Base-by-base conservation (phyloP, 1,140 invertebrate species). In the Heliconius nattereri region DNA sequence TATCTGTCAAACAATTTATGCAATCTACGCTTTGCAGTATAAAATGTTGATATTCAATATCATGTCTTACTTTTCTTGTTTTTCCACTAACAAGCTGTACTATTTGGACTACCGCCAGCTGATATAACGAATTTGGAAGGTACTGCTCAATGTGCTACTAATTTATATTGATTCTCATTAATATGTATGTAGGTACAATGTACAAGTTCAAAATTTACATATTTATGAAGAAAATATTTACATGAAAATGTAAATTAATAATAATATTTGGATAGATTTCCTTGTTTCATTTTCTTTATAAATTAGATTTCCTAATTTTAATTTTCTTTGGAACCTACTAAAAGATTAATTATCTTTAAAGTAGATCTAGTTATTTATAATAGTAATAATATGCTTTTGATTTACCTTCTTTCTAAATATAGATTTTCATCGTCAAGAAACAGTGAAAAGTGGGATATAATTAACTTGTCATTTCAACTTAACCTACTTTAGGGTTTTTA, bases 21-120 rank as follows among this genome's bases (percentile, higher is more conserved):
- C 71, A 72, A 19, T 72, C 13, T 23, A 26, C 60, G 60, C 26
- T 29, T 66, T 66, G 60, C 60, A 66, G 60, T 66, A 26, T 29
- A 66, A 66, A 29, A 23, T 3, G 29, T 66, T 66, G 54, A 66
- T 66, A 66, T 66, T 66, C 60, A 66, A 66, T 66, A 66, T 66
- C 60, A 66, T 66, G n/a, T 66, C 60, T 66, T 66, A 66, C 13
- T 26, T 66, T 66, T 66, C 60, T 66, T 66, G 60, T 66, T 66
- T 66, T 66, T 66, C 60, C 60, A 66, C 60, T 66, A 66, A 66
- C 60, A 66, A 66, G 23, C 60, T 66, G 13, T 29, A 66, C 77
- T 75, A 35, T 78, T 76, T 82, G 81, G 81, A 80, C 11, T 72
- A 37, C 19, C 76, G 81, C 81, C 82, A 83, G 79, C 76, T 78